Base-by-base conservation (phyloP, 1,140 invertebrate genomes). In the Caenorhabditis remanei region DNA sequence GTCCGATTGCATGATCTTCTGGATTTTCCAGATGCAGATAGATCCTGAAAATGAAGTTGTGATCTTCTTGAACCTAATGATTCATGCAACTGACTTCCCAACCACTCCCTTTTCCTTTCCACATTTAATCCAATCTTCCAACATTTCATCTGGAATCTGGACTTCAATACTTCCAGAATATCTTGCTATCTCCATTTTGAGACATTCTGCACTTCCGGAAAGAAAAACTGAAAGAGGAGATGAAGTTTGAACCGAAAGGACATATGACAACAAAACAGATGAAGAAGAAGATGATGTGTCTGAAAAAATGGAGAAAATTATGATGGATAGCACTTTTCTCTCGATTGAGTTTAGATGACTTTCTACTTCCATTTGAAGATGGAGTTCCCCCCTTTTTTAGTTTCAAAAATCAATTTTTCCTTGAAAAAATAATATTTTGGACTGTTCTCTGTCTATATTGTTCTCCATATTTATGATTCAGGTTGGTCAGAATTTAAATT, bases 221-320 rank as follows among this genome's bases (percentile, higher is more conserved):
- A 79, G 19, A 79, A 50, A 79, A 79, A 79, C 7, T 1, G 9
- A 43, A 7, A 79, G 71, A 43, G 46, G 21, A 48, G 71, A 79
- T 79, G 71, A 50, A 21, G 46, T 79, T 79, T 50, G 71, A 50
- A 79, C 46, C 7, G 71, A 48, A 14, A 79, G n/a, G 46, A 48
- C 46, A 53, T 50, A 79, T 24, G 46, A 50, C 7, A 41, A 53
- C 4, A n/a, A 13, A 50, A n/a, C 46, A 79, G 13, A 24, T n/a
- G 46, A 79, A 46, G 14, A 79, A 46, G 14, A 48, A 6, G 65
- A 48, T 50, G 71, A 79, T 79, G 71, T 50, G 71, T 79, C 71
- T 79, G 71, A 53, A 79, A 79, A 50, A 79, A 79, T 32, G 32
- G 14, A 79, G n/a, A 24, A 50, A 48, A 79, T 43, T 24, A 50